phyloP scores from a whole-genome alignment of 2,113 vertebrate species.

The Cinclus cinclus region DNA sequence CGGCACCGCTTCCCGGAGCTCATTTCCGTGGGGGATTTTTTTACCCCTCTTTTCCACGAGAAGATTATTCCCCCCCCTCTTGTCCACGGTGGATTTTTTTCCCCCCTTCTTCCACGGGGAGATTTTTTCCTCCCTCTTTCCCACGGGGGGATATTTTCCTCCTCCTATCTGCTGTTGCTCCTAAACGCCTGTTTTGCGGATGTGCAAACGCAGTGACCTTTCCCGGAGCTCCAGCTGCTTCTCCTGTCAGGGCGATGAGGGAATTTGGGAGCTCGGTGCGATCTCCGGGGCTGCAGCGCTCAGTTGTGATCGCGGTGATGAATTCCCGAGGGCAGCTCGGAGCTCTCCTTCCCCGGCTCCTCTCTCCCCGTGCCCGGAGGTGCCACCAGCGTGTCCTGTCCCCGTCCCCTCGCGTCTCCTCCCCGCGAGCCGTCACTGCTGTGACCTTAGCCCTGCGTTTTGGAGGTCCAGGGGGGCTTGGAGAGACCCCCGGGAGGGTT shows the following conservation, averaged over 20 bases:
- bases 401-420: background rate
- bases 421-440: background rate
- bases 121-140: background rate
- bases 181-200: background rate
- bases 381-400: background rate
- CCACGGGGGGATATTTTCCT: accelerated
- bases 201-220: constrained; percentile 31
- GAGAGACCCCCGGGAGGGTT: background rate
- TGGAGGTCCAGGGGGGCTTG: background rate
- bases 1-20: background rate
- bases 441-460: background rate
- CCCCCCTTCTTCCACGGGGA: accelerated
- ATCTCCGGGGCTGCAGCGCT: background rate
- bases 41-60: background rate
- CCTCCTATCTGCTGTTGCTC: accelerated
- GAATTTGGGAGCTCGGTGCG: background rate
- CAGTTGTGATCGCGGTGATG: background rate
- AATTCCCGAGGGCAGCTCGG: background rate
- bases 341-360: background rate
- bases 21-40: too few species aligned
- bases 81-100: background rate
- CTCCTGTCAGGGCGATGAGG: background rate
- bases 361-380: background rate
- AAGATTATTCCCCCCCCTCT: too few species aligned
- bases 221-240: background rate